Evolutionary conservation across 2,113 vertebrate genomes (phyloP).

Genomic region (Malaclemys terrapin): DNA sequence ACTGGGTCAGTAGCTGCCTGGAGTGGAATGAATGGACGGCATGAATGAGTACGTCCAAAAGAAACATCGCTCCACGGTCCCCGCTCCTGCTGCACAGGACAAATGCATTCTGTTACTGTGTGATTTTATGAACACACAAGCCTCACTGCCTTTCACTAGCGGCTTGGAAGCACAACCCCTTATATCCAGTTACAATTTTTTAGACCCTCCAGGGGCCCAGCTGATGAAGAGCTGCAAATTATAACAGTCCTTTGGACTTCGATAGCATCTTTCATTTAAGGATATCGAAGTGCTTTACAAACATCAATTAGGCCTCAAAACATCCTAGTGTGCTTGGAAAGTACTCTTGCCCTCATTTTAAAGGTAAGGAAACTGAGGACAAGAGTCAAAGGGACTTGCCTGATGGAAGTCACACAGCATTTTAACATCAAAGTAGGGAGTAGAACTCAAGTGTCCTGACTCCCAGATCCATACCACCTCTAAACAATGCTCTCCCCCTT

Average conservation of each 20-base stretch:
- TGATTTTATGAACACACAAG: slow-evolving; percentile 37
- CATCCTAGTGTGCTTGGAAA: background rate
- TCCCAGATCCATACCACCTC: background rate
- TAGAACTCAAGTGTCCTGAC: background rate
- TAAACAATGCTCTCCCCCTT: background rate
- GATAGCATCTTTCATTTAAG: background rate
- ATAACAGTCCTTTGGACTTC: background rate
- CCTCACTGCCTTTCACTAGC: background rate
- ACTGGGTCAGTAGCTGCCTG: slow-evolving; percentile 73
- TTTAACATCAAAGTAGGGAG: rapidly evolving
- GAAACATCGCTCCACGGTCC: slow-evolving; percentile 27
- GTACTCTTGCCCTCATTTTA: rapidly evolving
- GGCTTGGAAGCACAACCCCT: background rate
- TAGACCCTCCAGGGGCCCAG: background rate
- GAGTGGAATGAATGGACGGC: slow-evolving; percentile 45
- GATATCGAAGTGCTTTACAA: background rate
- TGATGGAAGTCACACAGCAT: background rate
- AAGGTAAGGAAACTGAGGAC: rapidly evolving
- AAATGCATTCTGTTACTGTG: slow-evolving; percentile 55
- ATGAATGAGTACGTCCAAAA: slow-evolving; percentile 23
- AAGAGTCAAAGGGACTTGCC: rapidly evolving
- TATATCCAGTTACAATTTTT: background rate
- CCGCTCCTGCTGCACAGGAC: slow-evolving; percentile 54
- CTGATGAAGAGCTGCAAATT: rapidly evolving
- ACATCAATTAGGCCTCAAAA: background rate